Base-by-base conservation (phyloP, 2,113 vertebrate genomes). In the Rissa tridactyla region DNA sequence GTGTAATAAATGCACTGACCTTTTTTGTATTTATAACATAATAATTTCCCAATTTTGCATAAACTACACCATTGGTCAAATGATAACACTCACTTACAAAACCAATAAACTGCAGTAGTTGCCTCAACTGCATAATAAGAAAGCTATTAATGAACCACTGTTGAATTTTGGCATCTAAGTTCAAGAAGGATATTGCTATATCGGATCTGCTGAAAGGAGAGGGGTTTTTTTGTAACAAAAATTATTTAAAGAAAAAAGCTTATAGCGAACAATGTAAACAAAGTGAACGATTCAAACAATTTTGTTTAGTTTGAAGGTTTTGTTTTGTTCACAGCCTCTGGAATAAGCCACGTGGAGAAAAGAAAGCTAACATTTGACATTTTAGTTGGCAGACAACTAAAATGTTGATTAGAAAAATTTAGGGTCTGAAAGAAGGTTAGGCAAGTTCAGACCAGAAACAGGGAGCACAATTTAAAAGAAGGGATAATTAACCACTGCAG, bases 361-460 rank as follows among this genome's bases (percentile, higher is more conserved):
- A 80, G 38, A 96, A 79, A 73, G 29, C 66, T 82, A 83, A 54
- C 68, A 82, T 47, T 62, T 75, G 71, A 44, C 38, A 27, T 65
- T 52, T 82, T 44, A 47, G 34, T 57, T 92, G 49, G 66, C 58
- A 92, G 38, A 51, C 34, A 89, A 77, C 0, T 49, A 49, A 49
- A 49, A 22, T 49, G 21, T 49, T 12, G 0, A 93, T 76, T 69
- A 77, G 44, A 34, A 92, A 89, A 92, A 84, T 55, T 69, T 76
- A 84, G 32, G 47, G 69, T 84, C 89, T 81, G 82, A 88, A 92
- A 80, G 30, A 64, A 86, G 8, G 12, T 5, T 68, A 55, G 68
- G n/a, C 88, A 94, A 94, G 86, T 89, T 94, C 83, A 81, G 47
- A 64, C 83, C 55, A 78, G 58, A 73, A 95, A 86, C 12, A 70